Conservation (phyloP, 2,113 vertebrate genomes). For the Ceyx margarethae region DNA sequence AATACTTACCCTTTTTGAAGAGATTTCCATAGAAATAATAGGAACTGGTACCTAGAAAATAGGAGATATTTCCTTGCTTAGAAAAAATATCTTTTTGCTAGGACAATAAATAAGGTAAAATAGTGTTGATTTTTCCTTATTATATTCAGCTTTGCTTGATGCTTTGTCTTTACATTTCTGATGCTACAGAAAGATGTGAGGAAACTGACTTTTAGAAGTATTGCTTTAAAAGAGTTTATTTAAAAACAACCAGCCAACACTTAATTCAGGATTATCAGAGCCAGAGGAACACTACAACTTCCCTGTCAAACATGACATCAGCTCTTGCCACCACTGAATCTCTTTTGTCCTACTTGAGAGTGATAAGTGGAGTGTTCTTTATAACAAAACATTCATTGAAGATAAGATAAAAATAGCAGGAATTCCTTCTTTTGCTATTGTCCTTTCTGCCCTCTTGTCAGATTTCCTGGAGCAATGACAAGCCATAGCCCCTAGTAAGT, state of each 20-base stretch:
- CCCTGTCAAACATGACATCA: slow-evolving; percentile 32
- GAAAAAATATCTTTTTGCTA: not conserved
- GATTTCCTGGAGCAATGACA: not conserved
- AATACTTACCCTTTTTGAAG: slow-evolving; percentile 90
- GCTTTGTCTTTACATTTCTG: not conserved
- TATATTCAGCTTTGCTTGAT: not conserved
- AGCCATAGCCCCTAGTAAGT: not conserved
- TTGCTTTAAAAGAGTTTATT: not conserved
- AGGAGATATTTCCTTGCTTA: slow-evolving; percentile 9
- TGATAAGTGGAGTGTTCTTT: slow-evolving; percentile 36
- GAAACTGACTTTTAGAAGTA: not conserved
- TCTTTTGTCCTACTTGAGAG: slow-evolving; percentile 32
- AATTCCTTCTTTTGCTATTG: slow-evolving; percentile 10
- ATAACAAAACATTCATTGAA: slow-evolving; percentile 30
- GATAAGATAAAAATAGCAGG: slow-evolving; percentile 42
- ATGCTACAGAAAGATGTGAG: not conserved
- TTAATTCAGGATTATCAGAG: slow-evolving; percentile 34
- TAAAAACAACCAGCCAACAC: not conserved
- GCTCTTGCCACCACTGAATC: not conserved
- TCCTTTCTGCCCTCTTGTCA: not conserved
- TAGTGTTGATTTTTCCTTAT: not conserved
- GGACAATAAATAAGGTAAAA: not conserved
- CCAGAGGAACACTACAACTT: not conserved
- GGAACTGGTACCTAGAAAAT: slow-evolving; percentile 82
- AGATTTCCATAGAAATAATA: slow-evolving; percentile 91